Conservation (phyloP, 2,113 vertebrate genomes). For the Channa argus region DNA sequence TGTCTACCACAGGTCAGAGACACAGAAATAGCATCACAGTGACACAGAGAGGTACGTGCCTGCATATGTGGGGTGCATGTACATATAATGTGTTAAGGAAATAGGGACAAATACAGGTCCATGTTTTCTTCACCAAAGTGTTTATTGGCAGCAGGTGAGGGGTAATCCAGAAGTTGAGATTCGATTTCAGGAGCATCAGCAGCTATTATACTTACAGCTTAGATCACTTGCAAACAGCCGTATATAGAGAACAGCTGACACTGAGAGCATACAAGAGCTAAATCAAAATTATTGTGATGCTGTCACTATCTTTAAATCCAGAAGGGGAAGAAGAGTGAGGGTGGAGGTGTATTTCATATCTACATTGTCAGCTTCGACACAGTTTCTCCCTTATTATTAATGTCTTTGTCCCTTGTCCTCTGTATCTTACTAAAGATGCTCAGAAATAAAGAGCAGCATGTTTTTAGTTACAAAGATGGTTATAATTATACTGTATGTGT, state of each 20-base stretch:
- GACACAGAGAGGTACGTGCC: background rate
- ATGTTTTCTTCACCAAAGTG: slow-evolving; percentile 49
- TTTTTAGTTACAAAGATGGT: background rate
- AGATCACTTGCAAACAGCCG: slow-evolving; percentile 67
- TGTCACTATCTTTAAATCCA: slow-evolving; percentile 59
- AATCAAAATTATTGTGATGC: slow-evolving; percentile 64
- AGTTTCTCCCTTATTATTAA: slow-evolving; percentile 18
- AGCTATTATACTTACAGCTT: slow-evolving; percentile 49
- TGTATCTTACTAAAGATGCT: background rate
- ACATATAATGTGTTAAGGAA: slow-evolving; percentile 1
- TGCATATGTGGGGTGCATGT: background rate
- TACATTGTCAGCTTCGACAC: background rate
- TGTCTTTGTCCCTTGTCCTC: slow-evolving; percentile 10
- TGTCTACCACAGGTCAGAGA: slow-evolving; percentile 27
- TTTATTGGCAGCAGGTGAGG: slow-evolving; percentile 75
- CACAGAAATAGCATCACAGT: slow-evolving; percentile 2
- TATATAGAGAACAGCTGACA: slow-evolving; percentile 70
- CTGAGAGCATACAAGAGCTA: slow-evolving; percentile 41
- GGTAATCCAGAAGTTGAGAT: slow-evolving; percentile 55
- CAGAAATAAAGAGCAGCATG: background rate
- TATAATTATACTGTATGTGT: background rate
- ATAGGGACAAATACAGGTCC: slow-evolving; percentile 2
- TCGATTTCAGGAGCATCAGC: slow-evolving; percentile 77
- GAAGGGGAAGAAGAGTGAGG: slow-evolving; percentile 17
- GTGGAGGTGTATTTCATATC: slow-evolving; percentile 24